A percentile compares a stretch with the other conserved stretches of the same genome.
phyloP scores from a whole-genome alignment of 2,888 invertebrate species.

The Synergus laeviventris region DNA sequence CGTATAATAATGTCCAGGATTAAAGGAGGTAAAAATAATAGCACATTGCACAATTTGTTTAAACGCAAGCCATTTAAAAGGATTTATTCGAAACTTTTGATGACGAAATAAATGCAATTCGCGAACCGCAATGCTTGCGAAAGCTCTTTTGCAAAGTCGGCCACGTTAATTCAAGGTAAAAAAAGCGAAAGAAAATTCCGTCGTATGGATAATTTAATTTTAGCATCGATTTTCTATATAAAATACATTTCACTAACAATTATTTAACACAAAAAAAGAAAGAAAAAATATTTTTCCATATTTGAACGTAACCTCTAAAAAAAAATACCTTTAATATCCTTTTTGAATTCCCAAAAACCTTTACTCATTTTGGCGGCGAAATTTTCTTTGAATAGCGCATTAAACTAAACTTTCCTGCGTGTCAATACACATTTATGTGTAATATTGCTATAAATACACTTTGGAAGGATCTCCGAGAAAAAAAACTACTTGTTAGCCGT shows the following conservation, averaged over 20 bases:
- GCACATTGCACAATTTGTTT: background rate
- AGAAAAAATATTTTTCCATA: background rate
- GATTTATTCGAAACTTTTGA: background rate
- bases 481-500: conserved; percentile 2
- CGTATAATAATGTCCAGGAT: background rate
- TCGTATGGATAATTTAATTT: background rate
- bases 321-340: conserved; percentile 69
- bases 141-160: conserved; percentile 22
- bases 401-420: background rate
- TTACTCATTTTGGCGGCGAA: conserved; percentile 64
- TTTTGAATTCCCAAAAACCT: conserved; percentile 72
- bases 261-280: background rate
- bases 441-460: conserved; percentile 6
- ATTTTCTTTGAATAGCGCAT: background rate
- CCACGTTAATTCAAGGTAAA: conserved; percentile 46
- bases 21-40: background rate
- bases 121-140: background rate
- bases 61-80: background rate
- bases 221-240: background rate
- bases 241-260: conserved; percentile 34
- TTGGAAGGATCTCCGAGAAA: background rate
- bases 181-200: conserved; percentile 43
- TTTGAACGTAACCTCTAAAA: conserved; percentile 25
- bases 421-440: background rate
- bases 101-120: conserved; percentile 47